phyloP scores from a whole-genome alignment of 2,888 invertebrate genomes.

The Liopterus haemorrhoidalis region DNA sequence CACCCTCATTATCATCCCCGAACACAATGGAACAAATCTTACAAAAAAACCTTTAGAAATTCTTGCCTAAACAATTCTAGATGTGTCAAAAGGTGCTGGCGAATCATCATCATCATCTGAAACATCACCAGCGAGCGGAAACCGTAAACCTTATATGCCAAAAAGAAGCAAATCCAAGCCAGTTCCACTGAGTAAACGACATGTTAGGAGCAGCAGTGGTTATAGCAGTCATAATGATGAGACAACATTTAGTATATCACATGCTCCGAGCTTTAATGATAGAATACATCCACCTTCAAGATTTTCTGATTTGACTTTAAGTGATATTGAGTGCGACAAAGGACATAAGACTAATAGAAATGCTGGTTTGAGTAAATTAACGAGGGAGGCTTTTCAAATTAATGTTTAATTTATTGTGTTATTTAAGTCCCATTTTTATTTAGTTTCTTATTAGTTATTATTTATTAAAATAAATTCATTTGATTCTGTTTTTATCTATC shows the following conservation, averaged over 20 bases:
- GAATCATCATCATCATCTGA: constrained; percentile 76
- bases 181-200: constrained; percentile 57
- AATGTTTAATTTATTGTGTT: constrained; percentile 55
- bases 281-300: constrained; percentile 82
- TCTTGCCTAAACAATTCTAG: constrained; percentile 4
- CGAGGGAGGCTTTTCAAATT: constrained; percentile 70
- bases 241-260: constrained; percentile 77
- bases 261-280: constrained; percentile 74
- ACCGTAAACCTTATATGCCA: constrained; percentile 60
- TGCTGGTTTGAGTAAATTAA: constrained; percentile 45
- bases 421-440: constrained; percentile 1
- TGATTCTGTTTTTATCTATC: not conserved
- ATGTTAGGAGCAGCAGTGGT: constrained; percentile 72
- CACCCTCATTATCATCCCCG: not conserved
- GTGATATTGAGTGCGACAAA: constrained; percentile 47
- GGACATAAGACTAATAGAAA: constrained; percentile 41
- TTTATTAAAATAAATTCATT: not conserved
- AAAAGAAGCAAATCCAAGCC: constrained; percentile 53
- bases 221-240: constrained; percentile 81
- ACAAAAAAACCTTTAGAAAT: too few species aligned
- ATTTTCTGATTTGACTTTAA: constrained; percentile 65
- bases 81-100: constrained; percentile 48
- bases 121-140: constrained; percentile 55
- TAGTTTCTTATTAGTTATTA: too few species aligned
- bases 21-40: too few species aligned